Evolutionary conservation across 2,888 invertebrate genomes (phyloP), one percentile per base, ranked within the genome.

Genomic region (Zhuqinia jingwanae): DNA sequence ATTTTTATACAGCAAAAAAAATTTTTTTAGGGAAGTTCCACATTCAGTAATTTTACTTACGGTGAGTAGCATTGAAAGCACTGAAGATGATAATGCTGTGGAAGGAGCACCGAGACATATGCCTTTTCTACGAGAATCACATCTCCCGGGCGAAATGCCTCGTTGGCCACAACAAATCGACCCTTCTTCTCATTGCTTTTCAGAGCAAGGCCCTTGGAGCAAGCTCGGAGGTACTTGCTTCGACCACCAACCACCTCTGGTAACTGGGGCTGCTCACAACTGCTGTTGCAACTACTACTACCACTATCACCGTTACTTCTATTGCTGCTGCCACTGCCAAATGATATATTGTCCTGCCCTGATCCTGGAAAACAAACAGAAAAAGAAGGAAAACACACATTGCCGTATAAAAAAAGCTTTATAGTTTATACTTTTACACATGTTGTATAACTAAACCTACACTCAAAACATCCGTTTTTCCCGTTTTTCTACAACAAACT

Each of bases 91-190:
- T 89, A 91, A 56, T 89, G 88, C 81, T 91, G 90, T 45, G 91
- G 89, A 6, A 88, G 80, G 15, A 91, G 89, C 11, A 89, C 90
- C 8, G 91, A 89, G 45, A 91, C 91, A 68, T 88, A 91, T 11
- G 91, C 91, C 82, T 91, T 90, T 83, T 92, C 91, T 10, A 91
- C 90, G 1, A 90, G 80, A 76, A 92, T 87, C n/a, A 90, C 89
- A 84, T 92, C 91, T 53, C 91, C 91, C 2, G 91, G 90, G 25
- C 88, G 87, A 70, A 92, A 90, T 77, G 89, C 89, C 85, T 91
- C 89, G 30, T 88, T 90, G 25, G 91, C 91, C 58, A 91, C 89
- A 53, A 90, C 89, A 81, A 89, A 91, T 47, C 91, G 89, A 25
- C 91, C 91, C 83, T 90, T 89, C 45, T 84, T 89, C 56, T 88